Percentiles rank a stretch among this genome's conserved stretches.
phyloP scores from a whole-genome alignment of 2,888 invertebrate genomes.

The Noctua pronuba region DNA sequence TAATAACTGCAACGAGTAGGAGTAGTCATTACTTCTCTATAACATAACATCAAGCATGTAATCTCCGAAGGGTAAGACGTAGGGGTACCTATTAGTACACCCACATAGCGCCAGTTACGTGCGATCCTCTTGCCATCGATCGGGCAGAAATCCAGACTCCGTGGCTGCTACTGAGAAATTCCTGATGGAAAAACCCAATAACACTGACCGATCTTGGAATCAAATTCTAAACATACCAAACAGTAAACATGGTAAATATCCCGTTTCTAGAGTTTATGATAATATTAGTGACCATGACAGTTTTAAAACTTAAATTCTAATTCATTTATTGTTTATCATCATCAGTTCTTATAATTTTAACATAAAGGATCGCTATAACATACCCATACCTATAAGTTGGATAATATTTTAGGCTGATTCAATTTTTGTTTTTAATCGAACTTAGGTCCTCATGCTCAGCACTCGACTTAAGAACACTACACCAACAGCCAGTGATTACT shows the following conservation, averaged over 20 bases:
- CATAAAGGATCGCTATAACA: neutral
- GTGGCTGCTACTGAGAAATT: neutral
- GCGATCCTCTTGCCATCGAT: neutral
- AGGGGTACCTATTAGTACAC: neutral
- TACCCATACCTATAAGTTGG: neutral
- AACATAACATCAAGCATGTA: neutral
- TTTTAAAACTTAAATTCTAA: too few species aligned
- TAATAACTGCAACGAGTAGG: constrained; percentile 41
- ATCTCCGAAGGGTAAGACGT: neutral
- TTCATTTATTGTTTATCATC: neutral
- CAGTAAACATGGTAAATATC: too few species aligned
- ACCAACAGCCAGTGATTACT: constrained; percentile 44
- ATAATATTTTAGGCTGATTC: neutral
- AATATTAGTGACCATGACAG: too few species aligned
- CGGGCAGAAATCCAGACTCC: neutral
- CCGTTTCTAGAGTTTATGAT: too few species aligned
- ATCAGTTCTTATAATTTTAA: neutral
- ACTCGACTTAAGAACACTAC: neutral
- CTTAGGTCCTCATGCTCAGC: neutral
- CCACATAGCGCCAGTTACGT: neutral
- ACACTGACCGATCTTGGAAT: neutral
- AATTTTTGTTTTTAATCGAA: neutral
- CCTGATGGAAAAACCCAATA: neutral
- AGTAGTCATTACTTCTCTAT: neutral
- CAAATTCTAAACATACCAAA: too few species aligned